Evolutionary conservation across 2,888 invertebrate species (phyloP).

Genomic region (Rosalia funebris): DNA sequence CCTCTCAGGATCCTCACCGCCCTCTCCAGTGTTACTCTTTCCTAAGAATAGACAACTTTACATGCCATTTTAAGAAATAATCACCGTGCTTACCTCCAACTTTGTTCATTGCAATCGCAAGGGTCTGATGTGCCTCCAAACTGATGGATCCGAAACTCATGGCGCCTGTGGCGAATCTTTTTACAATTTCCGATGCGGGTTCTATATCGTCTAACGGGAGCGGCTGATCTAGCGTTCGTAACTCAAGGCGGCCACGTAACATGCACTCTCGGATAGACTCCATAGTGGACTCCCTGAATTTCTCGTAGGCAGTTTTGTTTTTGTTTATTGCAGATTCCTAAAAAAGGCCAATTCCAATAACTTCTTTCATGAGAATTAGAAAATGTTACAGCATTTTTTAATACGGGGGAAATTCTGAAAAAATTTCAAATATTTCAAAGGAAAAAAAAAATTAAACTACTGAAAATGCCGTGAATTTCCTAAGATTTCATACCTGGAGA

Average conservation of each 20-base stretch:
- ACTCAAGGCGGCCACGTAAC: constrained; percentile 90
- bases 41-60: constrained; percentile 72
- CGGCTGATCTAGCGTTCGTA: constrained; percentile 80
- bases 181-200: constrained; percentile 93
- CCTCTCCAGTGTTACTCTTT: constrained; percentile 99
- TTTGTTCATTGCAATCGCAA: constrained; percentile 97
- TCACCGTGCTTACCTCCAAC: constrained; percentile 38
- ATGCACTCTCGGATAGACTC: constrained; percentile 88
- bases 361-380: too few species aligned
- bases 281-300: constrained; percentile 86
- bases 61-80: not conserved
- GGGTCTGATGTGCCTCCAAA: constrained; percentile 92
- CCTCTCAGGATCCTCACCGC: constrained; percentile 85
- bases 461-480: not conserved
- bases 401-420: too few species aligned
- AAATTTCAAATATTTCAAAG: too few species aligned
- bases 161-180: constrained; percentile 87
- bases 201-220: constrained; percentile 91
- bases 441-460: too few species aligned
- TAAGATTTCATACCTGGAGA: constrained; percentile 71
- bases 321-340: constrained; percentile 89
- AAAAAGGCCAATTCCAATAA: not conserved
- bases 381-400: too few species aligned
- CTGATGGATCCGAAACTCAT: constrained; percentile 81
- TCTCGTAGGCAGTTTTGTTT: constrained; percentile 84